phyloP scores from a whole-genome alignment of 1,140 invertebrate species.

The Drosophila subobscura region DNA sequence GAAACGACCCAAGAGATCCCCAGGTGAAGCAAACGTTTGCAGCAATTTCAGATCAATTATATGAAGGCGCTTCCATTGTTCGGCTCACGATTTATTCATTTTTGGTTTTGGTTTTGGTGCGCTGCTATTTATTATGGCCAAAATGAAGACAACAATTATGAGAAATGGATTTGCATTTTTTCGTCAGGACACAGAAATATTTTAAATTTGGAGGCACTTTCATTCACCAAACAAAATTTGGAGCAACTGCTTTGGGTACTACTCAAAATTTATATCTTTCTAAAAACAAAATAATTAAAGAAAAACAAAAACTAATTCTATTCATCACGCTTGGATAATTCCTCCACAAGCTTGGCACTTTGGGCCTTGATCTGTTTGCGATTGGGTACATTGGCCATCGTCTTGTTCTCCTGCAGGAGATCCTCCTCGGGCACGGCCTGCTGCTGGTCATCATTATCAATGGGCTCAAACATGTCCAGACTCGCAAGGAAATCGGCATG shows the following conservation, averaged over 20 bases:
- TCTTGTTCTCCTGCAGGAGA: slow-evolving; percentile 65
- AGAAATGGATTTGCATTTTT: no score
- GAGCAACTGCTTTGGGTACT: neutral
- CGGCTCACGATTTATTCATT: slow-evolving; percentile 63
- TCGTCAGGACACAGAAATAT: no score
- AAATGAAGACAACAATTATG: no score
- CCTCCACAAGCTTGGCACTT: slow-evolving; percentile 72
- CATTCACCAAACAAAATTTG: slow-evolving; percentile 23
- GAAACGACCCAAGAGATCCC: slow-evolving; percentile 27
- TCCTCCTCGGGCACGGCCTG: slow-evolving; percentile 49
- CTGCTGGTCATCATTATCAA: slow-evolving; percentile 31
- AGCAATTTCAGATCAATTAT: slow-evolving; percentile 73
- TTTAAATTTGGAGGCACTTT: neutral
- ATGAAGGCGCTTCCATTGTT: slow-evolving; percentile 56
- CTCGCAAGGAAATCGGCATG: slow-evolving; percentile 65
- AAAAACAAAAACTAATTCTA: slow-evolving; percentile 11
- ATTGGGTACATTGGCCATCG: slow-evolving; percentile 68
- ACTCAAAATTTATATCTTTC: slow-evolving; percentile 31
- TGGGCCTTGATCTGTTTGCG: slow-evolving; percentile 76
- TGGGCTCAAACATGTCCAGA: slow-evolving; percentile 41
- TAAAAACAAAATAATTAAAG: slow-evolving; percentile 2
- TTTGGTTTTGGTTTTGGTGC: slow-evolving; percentile 9
- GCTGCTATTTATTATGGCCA: slow-evolving; percentile 25
- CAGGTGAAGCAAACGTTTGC: slow-evolving; percentile 43
- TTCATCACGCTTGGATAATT: slow-evolving; percentile 69